Evolutionary conservation across 2,113 vertebrate genomes (phyloP), one percentile per base, ranked within the genome.

Genomic region (Ciconia maguari): DNA sequence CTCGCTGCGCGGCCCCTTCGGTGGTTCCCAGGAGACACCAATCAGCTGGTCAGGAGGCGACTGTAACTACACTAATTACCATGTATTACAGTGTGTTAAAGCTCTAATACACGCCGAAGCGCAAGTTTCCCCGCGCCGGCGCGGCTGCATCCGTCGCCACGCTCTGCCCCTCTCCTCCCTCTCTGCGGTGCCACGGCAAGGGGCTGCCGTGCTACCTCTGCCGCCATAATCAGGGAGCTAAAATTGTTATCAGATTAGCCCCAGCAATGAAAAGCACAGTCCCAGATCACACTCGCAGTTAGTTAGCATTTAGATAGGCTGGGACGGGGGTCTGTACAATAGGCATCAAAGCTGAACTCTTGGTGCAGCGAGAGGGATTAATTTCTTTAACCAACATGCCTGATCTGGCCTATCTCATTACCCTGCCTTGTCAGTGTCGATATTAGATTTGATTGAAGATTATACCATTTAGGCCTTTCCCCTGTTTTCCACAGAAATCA

Each of bases 281-380:
- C 98, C 96, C 94, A 65, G 90, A 58, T 93, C 94, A 32, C 96
- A 89, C 96, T 71, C 15, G 13, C 96, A 91, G 97, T 98, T 99
- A 98, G 98, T 99, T 99, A 99, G 99, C 99, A 99, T 99, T 99
- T 99, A 99, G 99, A 99, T 99, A 99, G 99, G 97, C 98, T 97
- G 98, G 98, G 98, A 97, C 92, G 7, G 98, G 97, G 98, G 98
- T 97, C 98, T 96, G 95, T 98, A 98, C 99, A 99, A 99, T 98
- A 97, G 98, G 98, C 98, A 98, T 99, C 98, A 98, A 98, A 98
- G 97, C 97, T 82, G 41, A 98, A 98, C 98, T 98, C 98, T 98
- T 92, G 85, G 96, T 98, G 97, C 83, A 74, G 98, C 96, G 61
- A 98, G 98, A 98, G 97, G 98, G 98, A 98, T 98, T 98, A 98